These are phyloP conservation scores for Gobio occitaniae DNA, from an alignment of 2,797 vertebrate genomes.

Conservation along the genomic window DNA sequence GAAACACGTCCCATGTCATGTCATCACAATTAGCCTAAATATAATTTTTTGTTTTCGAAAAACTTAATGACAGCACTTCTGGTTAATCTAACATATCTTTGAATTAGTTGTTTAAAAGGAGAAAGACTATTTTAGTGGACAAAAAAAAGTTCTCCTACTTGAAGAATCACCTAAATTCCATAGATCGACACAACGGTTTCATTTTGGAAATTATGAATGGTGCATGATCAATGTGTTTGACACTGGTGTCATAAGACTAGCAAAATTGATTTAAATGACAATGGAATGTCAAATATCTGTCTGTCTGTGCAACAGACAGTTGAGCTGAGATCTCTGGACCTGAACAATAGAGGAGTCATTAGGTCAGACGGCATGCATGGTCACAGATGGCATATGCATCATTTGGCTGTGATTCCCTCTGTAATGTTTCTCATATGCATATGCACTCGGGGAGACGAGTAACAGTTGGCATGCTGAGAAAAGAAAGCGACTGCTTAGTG, in stretches of 20 bases:
- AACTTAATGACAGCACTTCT: neutral
- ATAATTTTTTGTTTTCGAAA: too few species aligned
- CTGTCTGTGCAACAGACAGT: constrained; percentile 45
- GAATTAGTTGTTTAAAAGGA: neutral
- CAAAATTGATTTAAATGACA: constrained; percentile 56
- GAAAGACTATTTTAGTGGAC: neutral
- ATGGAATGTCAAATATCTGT: constrained; percentile 41
- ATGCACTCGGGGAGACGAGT: constrained; percentile 20
- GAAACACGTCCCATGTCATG: neutral
- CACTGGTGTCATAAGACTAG: constrained; percentile 5
- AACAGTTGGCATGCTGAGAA: constrained; percentile 43
- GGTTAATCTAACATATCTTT: too few species aligned
- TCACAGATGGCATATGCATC: constrained; percentile 58
- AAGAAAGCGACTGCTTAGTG: neutral
- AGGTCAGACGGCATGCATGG: constrained; percentile 53
- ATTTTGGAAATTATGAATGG: constrained; percentile 2
- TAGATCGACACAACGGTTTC: neutral
- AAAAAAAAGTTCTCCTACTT: neutral
- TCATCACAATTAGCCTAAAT: too few species aligned
- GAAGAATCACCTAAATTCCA: neutral
- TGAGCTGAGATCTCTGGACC: constrained; percentile 40
- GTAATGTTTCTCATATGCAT: constrained; percentile 32
- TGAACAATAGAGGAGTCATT: constrained; percentile 48
- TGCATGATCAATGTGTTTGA: constrained; percentile 21
- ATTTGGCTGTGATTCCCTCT: constrained; percentile 15